Conservation (phyloP, 1,140 invertebrate genomes). For the Bombus waltoni region DNA sequence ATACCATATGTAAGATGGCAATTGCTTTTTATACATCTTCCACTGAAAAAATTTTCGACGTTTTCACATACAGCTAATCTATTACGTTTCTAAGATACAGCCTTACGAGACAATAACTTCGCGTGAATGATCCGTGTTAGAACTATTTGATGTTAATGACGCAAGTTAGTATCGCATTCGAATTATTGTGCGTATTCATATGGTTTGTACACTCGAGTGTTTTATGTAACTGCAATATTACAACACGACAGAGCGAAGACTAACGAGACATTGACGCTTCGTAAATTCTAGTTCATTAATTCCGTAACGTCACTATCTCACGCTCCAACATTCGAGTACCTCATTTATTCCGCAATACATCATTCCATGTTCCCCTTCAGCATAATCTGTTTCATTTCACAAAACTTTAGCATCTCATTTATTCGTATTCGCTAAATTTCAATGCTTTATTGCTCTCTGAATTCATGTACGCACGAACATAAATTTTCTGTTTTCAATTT, state of each 20-base stretch:
- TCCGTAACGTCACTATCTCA: neutral
- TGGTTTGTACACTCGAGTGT: neutral
- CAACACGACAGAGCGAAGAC: neutral
- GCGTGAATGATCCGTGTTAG: neutral
- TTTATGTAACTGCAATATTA: neutral
- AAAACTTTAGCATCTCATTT: neutral
- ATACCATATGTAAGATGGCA: no score
- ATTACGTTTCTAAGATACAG: no score
- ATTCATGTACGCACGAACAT: neutral
- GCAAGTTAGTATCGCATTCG: neutral
- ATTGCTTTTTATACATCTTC: neutral
- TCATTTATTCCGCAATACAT: conserved; percentile 11
- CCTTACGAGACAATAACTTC: neutral
- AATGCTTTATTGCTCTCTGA: neutral
- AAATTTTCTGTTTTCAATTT: neutral
- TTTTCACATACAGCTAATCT: neutral
- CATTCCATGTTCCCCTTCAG: neutral
- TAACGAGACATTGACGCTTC: neutral
- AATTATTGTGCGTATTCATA: neutral
- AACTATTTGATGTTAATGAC: neutral
- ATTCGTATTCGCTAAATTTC: conserved; percentile 3
- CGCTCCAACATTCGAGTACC: neutral
- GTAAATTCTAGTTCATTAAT: neutral
- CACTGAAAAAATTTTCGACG: neutral
- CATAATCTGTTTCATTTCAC: neutral